Conservation (phyloP, 1,140 invertebrate genomes). For the Tetramorium alpestre region DNA sequence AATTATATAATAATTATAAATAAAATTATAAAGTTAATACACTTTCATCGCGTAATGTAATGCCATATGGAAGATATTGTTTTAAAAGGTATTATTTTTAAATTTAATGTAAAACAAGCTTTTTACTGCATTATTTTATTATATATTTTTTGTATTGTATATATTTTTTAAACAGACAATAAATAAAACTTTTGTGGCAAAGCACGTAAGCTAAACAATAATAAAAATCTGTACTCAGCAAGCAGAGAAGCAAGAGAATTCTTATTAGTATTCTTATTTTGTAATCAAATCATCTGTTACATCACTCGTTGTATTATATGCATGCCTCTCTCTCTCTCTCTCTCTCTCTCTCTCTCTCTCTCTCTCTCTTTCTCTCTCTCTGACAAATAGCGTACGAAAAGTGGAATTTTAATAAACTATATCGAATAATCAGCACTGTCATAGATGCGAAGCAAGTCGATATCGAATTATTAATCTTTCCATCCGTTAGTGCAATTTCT, state of each 20-base stretch:
- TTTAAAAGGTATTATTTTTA: not conserved
- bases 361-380: not conserved
- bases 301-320: constrained; percentile 1
- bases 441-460: not conserved
- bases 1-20: not conserved
- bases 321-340: not conserved
- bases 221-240: not conserved
- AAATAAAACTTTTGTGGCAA: not conserved
- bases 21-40: not conserved
- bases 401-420: constrained; percentile 44
- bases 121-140: not conserved
- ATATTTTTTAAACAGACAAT: not conserved
- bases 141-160: not conserved
- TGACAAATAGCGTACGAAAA: constrained; percentile 53
- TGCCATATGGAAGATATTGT: not conserved
- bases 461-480: constrained; percentile 50
- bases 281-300: not conserved
- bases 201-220: not conserved
- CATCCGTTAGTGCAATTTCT: constrained; percentile 35
- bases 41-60: not conserved
- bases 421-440: constrained; percentile 5
- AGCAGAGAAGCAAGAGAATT: not conserved
- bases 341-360: no score
- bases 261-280: not conserved
- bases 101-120: not conserved